Conservation (phyloP, 2,888 invertebrate species). For the Agrotis exclamationis region DNA sequence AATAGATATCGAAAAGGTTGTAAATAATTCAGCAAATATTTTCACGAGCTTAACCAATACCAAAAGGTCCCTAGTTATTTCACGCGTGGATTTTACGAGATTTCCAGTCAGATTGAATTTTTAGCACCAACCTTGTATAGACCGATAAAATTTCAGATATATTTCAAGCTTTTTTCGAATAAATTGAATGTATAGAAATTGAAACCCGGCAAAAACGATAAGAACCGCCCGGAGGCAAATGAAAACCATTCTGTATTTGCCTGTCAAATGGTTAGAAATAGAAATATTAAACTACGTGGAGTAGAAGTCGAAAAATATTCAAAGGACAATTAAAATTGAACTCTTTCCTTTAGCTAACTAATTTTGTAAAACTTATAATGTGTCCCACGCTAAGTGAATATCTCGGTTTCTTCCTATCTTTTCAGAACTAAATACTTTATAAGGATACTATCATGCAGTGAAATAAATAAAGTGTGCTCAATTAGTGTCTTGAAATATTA, state of each 20-base stretch:
- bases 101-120: conserved; percentile 42
- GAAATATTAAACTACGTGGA: not conserved
- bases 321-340: too few relatives aligned
- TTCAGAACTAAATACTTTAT: too few relatives aligned
- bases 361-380: too few relatives aligned
- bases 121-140: conserved; percentile 27
- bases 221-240: conserved; percentile 14
- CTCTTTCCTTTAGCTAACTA: too few relatives aligned
- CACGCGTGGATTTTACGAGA: conserved; percentile 31
- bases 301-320: too few relatives aligned
- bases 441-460: too few relatives aligned
- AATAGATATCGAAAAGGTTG: not conserved
- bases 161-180: conserved; percentile 48
- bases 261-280: conserved; percentile 7
- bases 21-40: conserved; percentile 20
- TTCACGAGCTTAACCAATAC: not conserved
- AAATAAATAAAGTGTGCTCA: too few relatives aligned
- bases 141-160: conserved; percentile 43
- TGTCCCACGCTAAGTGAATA: too few relatives aligned
- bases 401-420: too few relatives aligned
- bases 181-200: conserved; percentile 43
- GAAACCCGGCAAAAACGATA: conserved; percentile 21
- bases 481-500: too few relatives aligned
- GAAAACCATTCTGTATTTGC: conserved; percentile 33
- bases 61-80: conserved; percentile 36